phyloP scores from a whole-genome alignment of 2,888 invertebrate genomes.

The Drosophila meridiana region DNA sequence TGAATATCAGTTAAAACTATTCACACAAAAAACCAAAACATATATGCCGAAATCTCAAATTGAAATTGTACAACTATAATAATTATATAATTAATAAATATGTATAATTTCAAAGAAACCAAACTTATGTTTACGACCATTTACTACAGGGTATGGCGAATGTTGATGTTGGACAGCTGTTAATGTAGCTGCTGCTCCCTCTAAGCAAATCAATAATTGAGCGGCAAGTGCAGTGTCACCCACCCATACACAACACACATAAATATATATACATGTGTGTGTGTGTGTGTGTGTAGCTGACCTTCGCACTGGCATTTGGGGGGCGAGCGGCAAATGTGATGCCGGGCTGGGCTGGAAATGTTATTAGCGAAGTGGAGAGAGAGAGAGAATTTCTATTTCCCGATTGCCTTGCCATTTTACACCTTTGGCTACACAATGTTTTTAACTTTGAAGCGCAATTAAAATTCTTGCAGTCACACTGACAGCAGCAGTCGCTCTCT shows the following conservation, averaged over 20 bases:
- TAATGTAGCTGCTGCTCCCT: slow-evolving; percentile 28
- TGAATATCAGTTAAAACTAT: not conserved
- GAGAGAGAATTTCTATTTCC: slow-evolving; percentile 6
- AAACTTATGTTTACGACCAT: not conserved
- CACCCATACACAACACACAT: slow-evolving; percentile 27
- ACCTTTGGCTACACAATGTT: slow-evolving; percentile 20
- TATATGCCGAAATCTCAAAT: not conserved
- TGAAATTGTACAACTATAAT: not conserved
- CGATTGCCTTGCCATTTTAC: slow-evolving; percentile 18
- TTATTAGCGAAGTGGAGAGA: slow-evolving; percentile 24
- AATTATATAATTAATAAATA: slow-evolving; percentile 6
- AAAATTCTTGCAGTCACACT: slow-evolving; percentile 38
- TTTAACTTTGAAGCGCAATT: slow-evolving; percentile 53
- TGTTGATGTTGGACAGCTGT: slow-evolving; percentile 54
- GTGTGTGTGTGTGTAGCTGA: slow-evolving; percentile 31
- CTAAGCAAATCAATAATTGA: slow-evolving; percentile 68
- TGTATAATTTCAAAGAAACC: not conserved
- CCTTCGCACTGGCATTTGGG: slow-evolving; percentile 44
- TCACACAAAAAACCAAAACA: not conserved
- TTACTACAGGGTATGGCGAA: slow-evolving; percentile 3
- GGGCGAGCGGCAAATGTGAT: not conserved
- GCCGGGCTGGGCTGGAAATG: slow-evolving; percentile 27
- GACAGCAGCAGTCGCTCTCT: slow-evolving; percentile 33
- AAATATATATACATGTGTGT: too few species aligned
- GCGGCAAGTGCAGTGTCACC: slow-evolving; percentile 59